Evolutionary conservation across 2,113 vertebrate species (phyloP), one percentile per base, ranked within the genome.

Genomic region (Prunella himalayana): DNA sequence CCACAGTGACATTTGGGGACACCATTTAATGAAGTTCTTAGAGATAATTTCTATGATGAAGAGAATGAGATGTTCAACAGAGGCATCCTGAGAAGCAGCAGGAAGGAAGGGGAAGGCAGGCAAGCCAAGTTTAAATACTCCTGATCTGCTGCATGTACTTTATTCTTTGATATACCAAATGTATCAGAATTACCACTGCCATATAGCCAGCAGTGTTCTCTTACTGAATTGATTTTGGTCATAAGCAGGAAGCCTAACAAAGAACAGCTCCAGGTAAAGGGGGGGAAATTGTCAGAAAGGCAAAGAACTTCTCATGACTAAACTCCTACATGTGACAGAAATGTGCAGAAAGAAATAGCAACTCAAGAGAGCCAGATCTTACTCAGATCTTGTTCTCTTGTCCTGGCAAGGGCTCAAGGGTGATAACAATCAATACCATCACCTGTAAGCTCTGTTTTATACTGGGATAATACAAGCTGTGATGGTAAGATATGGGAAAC

Each of bases 1-100:
- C 31, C 13, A 53, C 0, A 3, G 21, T 53, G 50, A n/a, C 5
- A 6, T 4, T 3, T 14, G 7, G 13, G 27, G n/a, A 27, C n/a
- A 50, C 4, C 5, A 23, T 60, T 68, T 37, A 89, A 23, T 37
- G 22, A 31, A 56, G 30, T 7, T 25, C 17, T 82, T 47, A 41
- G 35, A 44, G 35, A 30, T 28, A 42, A 53, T 72, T 53, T 69
- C 19, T 61, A 0, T 35, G 22, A n/a, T 60, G n/a, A 73, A 86
- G 9, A 73, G 20, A 81, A 89, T 19, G 31, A 85, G 39, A 28
- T 33, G 15, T 7, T 11, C n/a, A 56, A 49, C 14, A 82, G 42
- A 90, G 69, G 11, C 28, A 70, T 21, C 16, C 39, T 37, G 51
- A 71, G n/a, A 93, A 90, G 9, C 7, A 78, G 18, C 31, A 44